Evolutionary conservation across 2,888 invertebrate species (phyloP).

Genomic region (Podabrus alpinus): DNA sequence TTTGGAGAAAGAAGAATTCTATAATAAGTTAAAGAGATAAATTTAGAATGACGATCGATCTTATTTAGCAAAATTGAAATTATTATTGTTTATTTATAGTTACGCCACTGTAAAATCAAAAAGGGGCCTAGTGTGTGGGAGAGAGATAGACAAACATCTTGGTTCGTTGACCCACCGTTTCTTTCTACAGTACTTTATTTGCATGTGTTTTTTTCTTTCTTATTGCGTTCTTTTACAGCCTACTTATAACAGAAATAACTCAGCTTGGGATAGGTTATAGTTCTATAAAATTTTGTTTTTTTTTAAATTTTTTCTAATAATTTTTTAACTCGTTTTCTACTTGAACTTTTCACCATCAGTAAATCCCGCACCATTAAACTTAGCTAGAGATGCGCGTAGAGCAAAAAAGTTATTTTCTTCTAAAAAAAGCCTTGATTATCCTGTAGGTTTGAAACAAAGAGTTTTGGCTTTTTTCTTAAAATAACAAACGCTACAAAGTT

Average conservation of each 20-base stretch:
- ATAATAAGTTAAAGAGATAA: background rate
- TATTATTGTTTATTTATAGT: background rate
- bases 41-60: background rate
- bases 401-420: background rate
- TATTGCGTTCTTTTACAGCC: slow-evolving; percentile 56
- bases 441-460: background rate
- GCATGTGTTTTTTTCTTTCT: slow-evolving; percentile 55
- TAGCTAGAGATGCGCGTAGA: background rate
- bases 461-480: background rate
- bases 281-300: slow-evolving; percentile 47
- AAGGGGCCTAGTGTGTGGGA: slow-evolving; percentile 51
- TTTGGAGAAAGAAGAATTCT: background rate
- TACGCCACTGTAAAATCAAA: slow-evolving; percentile 23
- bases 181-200: slow-evolving; percentile 58
- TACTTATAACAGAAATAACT: slow-evolving; percentile 57
- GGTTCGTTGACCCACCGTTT: slow-evolving; percentile 57
- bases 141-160: slow-evolving; percentile 52
- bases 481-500: background rate
- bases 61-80: background rate
- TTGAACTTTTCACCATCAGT: background rate
- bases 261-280: slow-evolving; percentile 56
- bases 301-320: slow-evolving; percentile 40
- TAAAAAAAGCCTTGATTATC: background rate
- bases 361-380: background rate
- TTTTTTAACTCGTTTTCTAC: background rate